A percentile compares a stretch with the other conserved stretches of the same genome.
Conservation (phyloP, 2,888 invertebrate species). For the Drosophila quinaria region DNA sequence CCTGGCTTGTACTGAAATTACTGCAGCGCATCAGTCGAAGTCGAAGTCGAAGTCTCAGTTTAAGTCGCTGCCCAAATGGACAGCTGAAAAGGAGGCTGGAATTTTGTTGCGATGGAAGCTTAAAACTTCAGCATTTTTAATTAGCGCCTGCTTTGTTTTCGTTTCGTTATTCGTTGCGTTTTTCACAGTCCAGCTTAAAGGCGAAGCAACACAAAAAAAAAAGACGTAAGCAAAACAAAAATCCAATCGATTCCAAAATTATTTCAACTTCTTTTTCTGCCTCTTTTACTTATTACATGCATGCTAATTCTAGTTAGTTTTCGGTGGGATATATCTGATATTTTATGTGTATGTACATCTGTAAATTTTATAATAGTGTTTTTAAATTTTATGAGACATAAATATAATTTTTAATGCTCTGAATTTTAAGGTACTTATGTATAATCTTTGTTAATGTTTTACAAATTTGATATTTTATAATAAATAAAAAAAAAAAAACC, state of each 20-base stretch:
- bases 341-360: too few relatives aligned
- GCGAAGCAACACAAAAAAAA: slow-evolving; percentile 8
- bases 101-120: slow-evolving; percentile 70
- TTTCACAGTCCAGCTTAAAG: slow-evolving; percentile 26
- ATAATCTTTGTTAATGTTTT: too few relatives aligned
- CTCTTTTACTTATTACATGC: slow-evolving; percentile 28
- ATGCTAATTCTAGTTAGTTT: slow-evolving; percentile 56
- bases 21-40: slow-evolving; percentile 51
- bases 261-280: slow-evolving; percentile 9
- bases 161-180: slow-evolving; percentile 82
- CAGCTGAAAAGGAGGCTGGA: slow-evolving; percentile 82
- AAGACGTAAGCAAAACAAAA: slow-evolving; percentile 35
- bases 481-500: too few relatives aligned
- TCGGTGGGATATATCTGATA: too few relatives aligned
- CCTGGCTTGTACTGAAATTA: slow-evolving; percentile 70
- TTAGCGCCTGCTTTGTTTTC: slow-evolving; percentile 86
- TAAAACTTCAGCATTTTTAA: slow-evolving; percentile 84
- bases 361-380: too few relatives aligned
- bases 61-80: slow-evolving; percentile 52
- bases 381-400: not conserved
- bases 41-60: slow-evolving; percentile 12
- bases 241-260: slow-evolving; percentile 59
- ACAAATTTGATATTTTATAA: too few relatives aligned
- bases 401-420: too few relatives aligned
- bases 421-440: too few relatives aligned